Conservation (phyloP, 1,140 invertebrate genomes). For the Anagrus nilaparvatae region DNA sequence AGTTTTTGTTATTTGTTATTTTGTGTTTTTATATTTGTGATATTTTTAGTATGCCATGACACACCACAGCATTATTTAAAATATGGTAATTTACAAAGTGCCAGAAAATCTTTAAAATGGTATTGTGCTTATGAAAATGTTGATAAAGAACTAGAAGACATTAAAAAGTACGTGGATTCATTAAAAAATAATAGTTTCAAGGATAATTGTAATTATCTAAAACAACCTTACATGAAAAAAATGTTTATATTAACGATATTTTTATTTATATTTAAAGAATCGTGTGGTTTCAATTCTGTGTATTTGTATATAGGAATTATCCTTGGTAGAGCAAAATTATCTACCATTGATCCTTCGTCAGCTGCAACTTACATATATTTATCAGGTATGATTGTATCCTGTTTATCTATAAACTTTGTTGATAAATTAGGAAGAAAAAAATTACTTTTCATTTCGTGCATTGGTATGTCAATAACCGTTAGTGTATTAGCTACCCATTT, state of each 20-base stretch:
- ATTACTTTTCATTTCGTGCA: constrained; percentile 51
- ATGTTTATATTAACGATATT: no score
- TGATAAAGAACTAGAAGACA: no score
- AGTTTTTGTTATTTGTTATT: no score
- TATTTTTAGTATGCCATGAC: no score
- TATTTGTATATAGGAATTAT: constrained; percentile 65
- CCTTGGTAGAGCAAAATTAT: no score
- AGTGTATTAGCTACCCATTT: constrained; percentile 51
- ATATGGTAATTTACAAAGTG: constrained; percentile 45
- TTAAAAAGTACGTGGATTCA: no score
- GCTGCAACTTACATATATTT: no score
- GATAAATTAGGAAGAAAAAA: constrained; percentile 61
- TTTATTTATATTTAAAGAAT: constrained; percentile 64
- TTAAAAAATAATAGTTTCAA: no score
- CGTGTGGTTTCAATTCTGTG: constrained; percentile 62
- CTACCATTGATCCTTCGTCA: no score
- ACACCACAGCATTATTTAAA: constrained; percentile 56
- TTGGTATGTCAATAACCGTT: constrained; percentile 43
- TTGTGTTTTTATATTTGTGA: no score
- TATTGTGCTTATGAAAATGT: constrained; percentile 48
- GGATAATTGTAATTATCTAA: no score
- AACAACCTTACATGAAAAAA: no score
- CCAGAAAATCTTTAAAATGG: constrained; percentile 37
- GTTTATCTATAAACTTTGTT: constrained; percentile 50
- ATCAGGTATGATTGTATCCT: constrained; percentile 51